Base-by-base conservation (phyloP, 2,888 invertebrate genomes). In the Agrypnus murinus region DNA sequence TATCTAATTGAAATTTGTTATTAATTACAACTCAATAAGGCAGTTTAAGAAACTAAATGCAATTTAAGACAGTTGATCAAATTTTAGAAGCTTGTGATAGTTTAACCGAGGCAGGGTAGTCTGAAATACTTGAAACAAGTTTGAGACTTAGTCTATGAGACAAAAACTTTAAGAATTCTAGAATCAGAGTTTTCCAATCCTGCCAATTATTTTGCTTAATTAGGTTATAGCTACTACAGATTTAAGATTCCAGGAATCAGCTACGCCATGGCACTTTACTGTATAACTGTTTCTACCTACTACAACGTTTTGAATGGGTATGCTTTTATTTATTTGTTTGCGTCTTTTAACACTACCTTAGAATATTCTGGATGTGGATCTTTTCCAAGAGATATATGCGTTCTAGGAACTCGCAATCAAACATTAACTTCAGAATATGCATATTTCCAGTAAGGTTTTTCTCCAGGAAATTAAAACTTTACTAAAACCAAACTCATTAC, bases 221-320 rank as follows among this genome's bases (percentile, higher is more conserved):
- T 64, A 31, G n/a, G 43, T 38, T 7, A 12, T 14, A 1, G 15
- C 14, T 17, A n/a, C 9, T 9, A 50, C 17, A 32, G 9, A 9
- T 50, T 45, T 12, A 12, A 9, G 25, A 7, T 65, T 58, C 15
- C 15, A 75, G 76, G 75, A 25, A 69, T 76, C 2, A 71, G 71
- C 34, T 65, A 67, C 46, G 63, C 74, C 1, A 76, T 76, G 76
- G 70, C 71, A 7, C 9, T 75, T 10, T 76, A 75, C 45, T 75
- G 75, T 38, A 31, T 62, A n/a, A 60, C 69, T 0, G 68, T 68
- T 7, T 71, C 64, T 9, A 65, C 71, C 15, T 74, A 74, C 15
- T 75, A 75, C 65, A 76, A 71, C 45, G 53, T 75, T 38, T 7
- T 76, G 10, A 72, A 72, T 15, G 69, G 60, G 8, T 69, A 72